Percentiles rank a stretch among this genome's conserved stretches.
These are phyloP conservation scores for Ceratitis capitata DNA, from an alignment of 1,140 invertebrate species.

Conservation along the genomic window DNA sequence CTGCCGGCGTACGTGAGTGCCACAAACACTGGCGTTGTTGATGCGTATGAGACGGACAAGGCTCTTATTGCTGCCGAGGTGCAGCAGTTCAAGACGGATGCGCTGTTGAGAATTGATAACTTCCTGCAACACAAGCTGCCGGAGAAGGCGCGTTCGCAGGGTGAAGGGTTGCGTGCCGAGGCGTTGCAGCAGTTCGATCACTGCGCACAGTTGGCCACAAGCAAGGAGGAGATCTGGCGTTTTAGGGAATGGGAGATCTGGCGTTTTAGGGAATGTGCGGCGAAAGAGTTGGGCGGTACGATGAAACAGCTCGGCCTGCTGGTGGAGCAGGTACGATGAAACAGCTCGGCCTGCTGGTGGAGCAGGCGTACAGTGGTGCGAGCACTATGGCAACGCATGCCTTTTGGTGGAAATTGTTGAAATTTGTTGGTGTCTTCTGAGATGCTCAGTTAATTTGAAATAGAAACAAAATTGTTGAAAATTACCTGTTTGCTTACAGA, in stretches of 20 bases:
- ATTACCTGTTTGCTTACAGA: background rate
- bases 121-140: background rate
- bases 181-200: background rate
- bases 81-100: background rate
- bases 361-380: no score
- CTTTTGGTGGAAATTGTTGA: background rate
- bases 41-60: background rate
- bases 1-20: background rate
- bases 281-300: background rate
- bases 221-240: slow-evolving; percentile 1
- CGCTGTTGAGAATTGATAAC: slow-evolving; percentile 1
- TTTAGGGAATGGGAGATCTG: background rate
- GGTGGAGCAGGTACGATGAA: background rate
- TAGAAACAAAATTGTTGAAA: no score
- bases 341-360: background rate
- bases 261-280: slow-evolving; percentile 9
- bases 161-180: background rate
- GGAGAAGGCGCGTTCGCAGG: background rate
- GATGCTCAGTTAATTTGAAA: background rate
- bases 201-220: background rate
- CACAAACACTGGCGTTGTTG: background rate
- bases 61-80: background rate
- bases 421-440: background rate
- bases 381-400: no score
- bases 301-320: background rate